These are phyloP conservation scores for Thymelicus acteon DNA, from an alignment of 2,888 invertebrate species.

Conservation along the genomic window DNA sequence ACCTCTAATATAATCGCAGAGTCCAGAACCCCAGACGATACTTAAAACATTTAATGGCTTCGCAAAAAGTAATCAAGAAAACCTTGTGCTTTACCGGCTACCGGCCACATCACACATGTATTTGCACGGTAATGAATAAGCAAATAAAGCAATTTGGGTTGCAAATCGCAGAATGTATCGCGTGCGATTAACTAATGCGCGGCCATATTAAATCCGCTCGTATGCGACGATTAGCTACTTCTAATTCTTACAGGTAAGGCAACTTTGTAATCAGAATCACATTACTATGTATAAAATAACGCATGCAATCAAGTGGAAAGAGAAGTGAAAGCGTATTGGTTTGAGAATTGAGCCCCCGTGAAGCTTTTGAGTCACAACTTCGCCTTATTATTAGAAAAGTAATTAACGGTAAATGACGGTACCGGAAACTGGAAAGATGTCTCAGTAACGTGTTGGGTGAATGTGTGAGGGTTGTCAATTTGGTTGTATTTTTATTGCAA, in stretches of 20 bases:
- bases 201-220: constrained; percentile 15
- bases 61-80: constrained; percentile 17
- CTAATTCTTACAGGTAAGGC: constrained; percentile 10
- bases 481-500: too few relatives aligned
- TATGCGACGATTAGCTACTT: not conserved
- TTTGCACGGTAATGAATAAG: constrained; percentile 22
- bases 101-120: constrained; percentile 14
- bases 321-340: not conserved
- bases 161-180: constrained; percentile 37
- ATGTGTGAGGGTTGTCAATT: too few relatives aligned
- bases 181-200: constrained; percentile 40
- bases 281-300: constrained; percentile 12
- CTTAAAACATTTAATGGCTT: constrained; percentile 13
- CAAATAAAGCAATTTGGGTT: constrained; percentile 36
- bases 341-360: not conserved
- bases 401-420: not conserved
- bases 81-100: constrained; percentile 22
- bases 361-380: not conserved
- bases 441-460: too few relatives aligned
- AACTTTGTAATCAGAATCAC: constrained; percentile 27
- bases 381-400: not conserved
- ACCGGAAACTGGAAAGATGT: too few relatives aligned
- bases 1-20: not conserved
- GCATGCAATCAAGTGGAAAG: constrained; percentile 2
- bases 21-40: constrained; percentile 3